Conservation (phyloP, 2,888 invertebrate species). For the Chrysomela aeneicollis region DNA sequence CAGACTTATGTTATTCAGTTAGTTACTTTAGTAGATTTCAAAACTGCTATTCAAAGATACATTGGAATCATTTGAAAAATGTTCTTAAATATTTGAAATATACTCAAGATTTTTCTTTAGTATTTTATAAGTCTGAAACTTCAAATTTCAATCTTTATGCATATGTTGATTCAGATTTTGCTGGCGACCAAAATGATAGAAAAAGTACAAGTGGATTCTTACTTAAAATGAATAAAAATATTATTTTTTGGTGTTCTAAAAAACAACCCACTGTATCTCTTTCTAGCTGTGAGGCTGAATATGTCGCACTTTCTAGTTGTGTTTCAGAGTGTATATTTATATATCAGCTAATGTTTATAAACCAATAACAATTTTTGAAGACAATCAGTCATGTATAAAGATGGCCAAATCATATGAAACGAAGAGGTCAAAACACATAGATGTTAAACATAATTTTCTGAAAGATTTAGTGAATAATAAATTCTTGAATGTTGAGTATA, state of each 20-base stretch:
- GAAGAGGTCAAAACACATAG: constrained; percentile 35
- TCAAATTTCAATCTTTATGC: constrained; percentile 9
- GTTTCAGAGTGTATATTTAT: constrained; percentile 39
- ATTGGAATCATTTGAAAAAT: constrained; percentile 29
- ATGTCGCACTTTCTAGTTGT: constrained; percentile 38
- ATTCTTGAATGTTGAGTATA: too few relatives aligned
- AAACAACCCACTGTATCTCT: constrained; percentile 36
- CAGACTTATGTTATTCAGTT: constrained; percentile 35
- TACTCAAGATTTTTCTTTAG: too few relatives aligned
- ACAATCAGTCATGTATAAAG: constrained; percentile 30
- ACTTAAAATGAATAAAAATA: constrained; percentile 37
- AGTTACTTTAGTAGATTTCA: constrained; percentile 36
- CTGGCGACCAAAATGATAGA: constrained; percentile 34
- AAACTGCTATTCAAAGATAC: constrained; percentile 29
- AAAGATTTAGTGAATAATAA: constrained; percentile 20
- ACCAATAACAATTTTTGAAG: constrained; percentile 34
- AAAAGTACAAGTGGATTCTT: constrained; percentile 40
- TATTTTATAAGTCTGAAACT: too few relatives aligned
- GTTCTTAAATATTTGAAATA: too few relatives aligned
- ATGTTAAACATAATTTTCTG: constrained; percentile 29
- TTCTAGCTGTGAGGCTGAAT: constrained; percentile 40
- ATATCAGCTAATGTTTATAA: constrained; percentile 22
- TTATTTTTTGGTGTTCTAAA: constrained; percentile 38
- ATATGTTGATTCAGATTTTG: constrained; percentile 42
- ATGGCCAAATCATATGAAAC: constrained; percentile 36